A percentile compares a stretch with the other conserved stretches of the same genome.
phyloP scores from a whole-genome alignment of 2,113 vertebrate genomes.

The Rhinichthys klamathensis region DNA sequence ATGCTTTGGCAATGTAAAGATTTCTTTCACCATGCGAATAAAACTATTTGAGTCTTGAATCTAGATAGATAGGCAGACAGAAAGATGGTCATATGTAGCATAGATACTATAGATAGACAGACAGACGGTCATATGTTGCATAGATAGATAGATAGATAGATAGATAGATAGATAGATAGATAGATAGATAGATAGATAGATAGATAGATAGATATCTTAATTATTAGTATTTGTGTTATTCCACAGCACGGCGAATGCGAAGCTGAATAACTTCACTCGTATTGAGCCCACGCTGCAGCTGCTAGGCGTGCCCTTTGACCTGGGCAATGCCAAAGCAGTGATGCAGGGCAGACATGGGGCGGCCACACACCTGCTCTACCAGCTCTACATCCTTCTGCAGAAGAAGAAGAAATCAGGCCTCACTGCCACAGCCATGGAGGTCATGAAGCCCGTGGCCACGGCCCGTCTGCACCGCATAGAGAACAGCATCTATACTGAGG shows the following conservation, averaged over 20 bases:
- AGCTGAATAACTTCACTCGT: constrained; percentile 88
- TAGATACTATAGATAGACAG: too few relatives aligned
- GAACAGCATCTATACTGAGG: constrained; percentile 79
- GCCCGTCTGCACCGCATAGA: constrained; percentile 72
- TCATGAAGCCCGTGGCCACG: constrained; percentile 72
- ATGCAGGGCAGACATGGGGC: constrained; percentile 85
- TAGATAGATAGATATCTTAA: too few relatives aligned
- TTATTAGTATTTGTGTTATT: background rate
- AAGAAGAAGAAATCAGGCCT: constrained; percentile 81
- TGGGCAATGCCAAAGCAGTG: constrained; percentile 79
- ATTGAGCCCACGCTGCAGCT: constrained; percentile 85
- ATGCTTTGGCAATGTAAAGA: too few relatives aligned
- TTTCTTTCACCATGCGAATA: too few relatives aligned
- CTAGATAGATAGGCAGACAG: too few relatives aligned
- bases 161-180: too few relatives aligned
- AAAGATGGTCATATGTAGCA: too few relatives aligned
- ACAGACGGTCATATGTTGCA: too few relatives aligned
- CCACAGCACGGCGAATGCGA: constrained; percentile 80
- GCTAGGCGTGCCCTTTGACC: constrained; percentile 85
- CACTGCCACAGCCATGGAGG: constrained; percentile 73
- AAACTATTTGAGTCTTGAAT: too few relatives aligned
- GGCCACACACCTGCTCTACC: constrained; percentile 85
- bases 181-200: too few relatives aligned
- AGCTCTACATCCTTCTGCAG: constrained; percentile 86
- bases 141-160: too few relatives aligned